These are phyloP conservation scores for Actinostola sp. DNA, from an alignment of 92 coral and sea anemone species.

Conservation along the genomic window DNA sequence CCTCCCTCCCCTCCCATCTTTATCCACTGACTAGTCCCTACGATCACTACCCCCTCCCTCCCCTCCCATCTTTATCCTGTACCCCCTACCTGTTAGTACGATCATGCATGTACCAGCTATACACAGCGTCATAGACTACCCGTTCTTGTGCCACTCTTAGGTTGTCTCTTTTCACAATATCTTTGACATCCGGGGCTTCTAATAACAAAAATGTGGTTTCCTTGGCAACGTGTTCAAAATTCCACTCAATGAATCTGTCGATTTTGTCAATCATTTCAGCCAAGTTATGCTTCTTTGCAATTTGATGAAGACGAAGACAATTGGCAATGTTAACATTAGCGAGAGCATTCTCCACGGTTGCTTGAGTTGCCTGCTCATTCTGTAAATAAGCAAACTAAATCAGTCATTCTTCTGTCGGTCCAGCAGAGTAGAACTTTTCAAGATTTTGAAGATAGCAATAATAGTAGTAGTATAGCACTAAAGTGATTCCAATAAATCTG, in stretches of 20 bases:
- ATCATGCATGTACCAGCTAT: conserved; percentile 84
- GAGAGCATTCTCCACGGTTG: conserved; percentile 59
- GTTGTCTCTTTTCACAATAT: conserved; percentile 74
- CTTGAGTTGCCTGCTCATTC: conserved; percentile 67
- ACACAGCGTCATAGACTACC: conserved; percentile 88
- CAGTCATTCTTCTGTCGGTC: not conserved
- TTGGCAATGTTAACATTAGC: conserved; percentile 58
- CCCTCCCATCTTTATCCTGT: no score
- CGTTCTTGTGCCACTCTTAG: conserved; percentile 82
- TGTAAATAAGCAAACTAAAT: conserved; percentile 7
- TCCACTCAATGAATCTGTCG: conserved; percentile 88
- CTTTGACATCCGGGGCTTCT: conserved; percentile 59
- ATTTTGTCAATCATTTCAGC: conserved; percentile 67
- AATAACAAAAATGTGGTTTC: conserved; percentile 65
- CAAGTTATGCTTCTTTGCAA: conserved; percentile 58
- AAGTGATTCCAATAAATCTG: no score
- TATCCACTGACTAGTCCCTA: no score
- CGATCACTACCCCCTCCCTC: no score
- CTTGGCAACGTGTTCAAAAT: conserved; percentile 62
- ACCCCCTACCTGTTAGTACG: conserved; percentile 52
- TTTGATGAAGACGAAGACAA: conserved; percentile 69
- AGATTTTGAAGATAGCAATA: no score
- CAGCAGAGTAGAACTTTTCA: no score
- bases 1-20: no score
- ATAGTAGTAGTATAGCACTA: no score